A percentile compares a stretch with the other conserved stretches of the same genome.
Conservation (phyloP, 2,888 invertebrate species). For the Cotesia congregata region DNA sequence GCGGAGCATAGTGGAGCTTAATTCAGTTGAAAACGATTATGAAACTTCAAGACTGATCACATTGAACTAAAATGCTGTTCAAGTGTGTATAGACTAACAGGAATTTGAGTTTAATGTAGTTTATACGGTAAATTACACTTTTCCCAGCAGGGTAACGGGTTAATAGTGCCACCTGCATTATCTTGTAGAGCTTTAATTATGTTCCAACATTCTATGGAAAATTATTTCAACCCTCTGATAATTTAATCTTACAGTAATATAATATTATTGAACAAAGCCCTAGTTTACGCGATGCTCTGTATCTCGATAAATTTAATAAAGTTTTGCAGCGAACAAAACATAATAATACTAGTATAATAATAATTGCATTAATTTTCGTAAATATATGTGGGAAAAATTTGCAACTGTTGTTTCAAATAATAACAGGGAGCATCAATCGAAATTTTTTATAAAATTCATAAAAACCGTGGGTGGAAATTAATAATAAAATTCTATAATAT, state of each 20-base stretch:
- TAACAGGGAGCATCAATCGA: too few species aligned
- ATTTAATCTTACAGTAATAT: background rate
- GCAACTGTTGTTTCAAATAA: too few species aligned
- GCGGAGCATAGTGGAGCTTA: slow-evolving; percentile 30
- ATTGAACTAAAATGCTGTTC: slow-evolving; percentile 6
- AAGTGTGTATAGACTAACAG: slow-evolving; percentile 6
- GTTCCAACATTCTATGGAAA: background rate
- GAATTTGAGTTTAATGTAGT: background rate
- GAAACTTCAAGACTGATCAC: slow-evolving; percentile 28
- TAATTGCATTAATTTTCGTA: too few species aligned
- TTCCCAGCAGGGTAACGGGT: background rate
- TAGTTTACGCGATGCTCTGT: too few species aligned
- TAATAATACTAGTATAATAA: too few species aligned
- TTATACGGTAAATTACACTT: slow-evolving; percentile 28
- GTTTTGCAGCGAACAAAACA: too few species aligned
- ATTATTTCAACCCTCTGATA: background rate
- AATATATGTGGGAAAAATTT: too few species aligned
- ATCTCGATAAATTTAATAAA: too few species aligned
- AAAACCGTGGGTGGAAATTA: too few species aligned
- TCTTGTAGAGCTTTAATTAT: background rate
- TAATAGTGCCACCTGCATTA: background rate
- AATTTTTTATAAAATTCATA: too few species aligned
- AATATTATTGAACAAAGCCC: too few species aligned
- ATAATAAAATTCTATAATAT: too few species aligned
- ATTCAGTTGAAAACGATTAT: slow-evolving; percentile 33